phyloP scores from a whole-genome alignment of 2,888 invertebrate species.

The Stenotaenia linearis region DNA sequence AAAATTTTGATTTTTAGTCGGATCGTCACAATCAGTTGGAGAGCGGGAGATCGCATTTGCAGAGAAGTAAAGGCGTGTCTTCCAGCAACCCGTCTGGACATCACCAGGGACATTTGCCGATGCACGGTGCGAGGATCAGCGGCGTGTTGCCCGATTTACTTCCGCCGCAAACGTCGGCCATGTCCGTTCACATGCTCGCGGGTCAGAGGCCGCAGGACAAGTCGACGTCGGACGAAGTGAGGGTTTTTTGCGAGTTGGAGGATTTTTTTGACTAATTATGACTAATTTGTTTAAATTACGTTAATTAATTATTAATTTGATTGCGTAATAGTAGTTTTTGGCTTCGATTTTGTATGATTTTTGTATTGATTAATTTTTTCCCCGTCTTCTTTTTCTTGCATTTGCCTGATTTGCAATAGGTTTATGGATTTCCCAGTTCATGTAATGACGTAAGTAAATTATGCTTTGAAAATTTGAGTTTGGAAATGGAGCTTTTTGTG shows the following conservation, averaged over 20 bases:
- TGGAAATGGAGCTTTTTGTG: no score
- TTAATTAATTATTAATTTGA: neutral
- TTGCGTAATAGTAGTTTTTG: neutral
- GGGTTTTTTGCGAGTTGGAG: slow-evolving; percentile 40
- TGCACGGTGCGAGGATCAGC: slow-evolving; percentile 67
- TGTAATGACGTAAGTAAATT: slow-evolving; percentile 30
- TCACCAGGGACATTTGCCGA: slow-evolving; percentile 38
- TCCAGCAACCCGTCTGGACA: slow-evolving; percentile 40
- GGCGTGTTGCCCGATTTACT: slow-evolving; percentile 92
- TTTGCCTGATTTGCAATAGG: slow-evolving; percentile 28
- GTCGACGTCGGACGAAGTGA: slow-evolving; percentile 91
- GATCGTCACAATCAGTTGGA: slow-evolving; percentile 34
- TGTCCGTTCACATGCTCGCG: slow-evolving; percentile 49
- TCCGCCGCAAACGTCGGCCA: slow-evolving; percentile 57
- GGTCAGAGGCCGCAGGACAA: slow-evolving; percentile 78
- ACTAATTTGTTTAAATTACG: neutral
- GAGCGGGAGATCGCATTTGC: slow-evolving; percentile 31
- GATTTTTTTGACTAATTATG: neutral
- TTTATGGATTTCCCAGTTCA: slow-evolving; percentile 29
- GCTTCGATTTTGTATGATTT: neutral
- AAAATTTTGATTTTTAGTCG: slow-evolving; percentile 16
- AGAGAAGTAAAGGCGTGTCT: slow-evolving; percentile 32
- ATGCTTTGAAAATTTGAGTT: slow-evolving; percentile 19
- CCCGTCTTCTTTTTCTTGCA: slow-evolving; percentile 11
- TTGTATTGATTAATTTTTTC: slow-evolving; percentile 6